Evolutionary conservation across 2,797 vertebrate genomes (phyloP).

Genomic region (Acanthurus lineatus): DNA sequence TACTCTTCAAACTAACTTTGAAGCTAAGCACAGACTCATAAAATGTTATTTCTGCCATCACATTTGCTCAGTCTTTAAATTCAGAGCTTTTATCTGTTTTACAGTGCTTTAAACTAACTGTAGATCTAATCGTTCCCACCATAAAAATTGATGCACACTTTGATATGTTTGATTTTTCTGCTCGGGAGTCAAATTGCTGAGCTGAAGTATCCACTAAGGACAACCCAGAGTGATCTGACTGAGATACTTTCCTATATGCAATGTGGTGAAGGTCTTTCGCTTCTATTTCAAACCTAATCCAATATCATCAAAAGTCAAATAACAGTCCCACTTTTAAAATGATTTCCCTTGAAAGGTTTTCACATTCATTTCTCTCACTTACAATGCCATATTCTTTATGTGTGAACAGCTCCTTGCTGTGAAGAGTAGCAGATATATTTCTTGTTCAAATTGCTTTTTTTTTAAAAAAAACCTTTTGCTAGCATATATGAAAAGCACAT

Average conservation of each 20-base stretch:
- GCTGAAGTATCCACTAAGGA: not conserved
- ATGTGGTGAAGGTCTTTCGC: not conserved
- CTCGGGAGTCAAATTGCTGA: not conserved
- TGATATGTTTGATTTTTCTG: not conserved
- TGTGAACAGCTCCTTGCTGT: constrained; percentile 23
- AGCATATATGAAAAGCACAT: constrained; percentile 14
- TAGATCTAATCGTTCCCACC: not conserved
- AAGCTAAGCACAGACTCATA: not conserved
- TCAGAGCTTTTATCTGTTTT: not conserved
- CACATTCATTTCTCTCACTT: constrained; percentile 32
- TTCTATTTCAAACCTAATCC: constrained; percentile 23
- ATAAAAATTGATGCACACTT: not conserved
- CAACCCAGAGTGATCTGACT: not conserved
- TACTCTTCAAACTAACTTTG: not conserved
- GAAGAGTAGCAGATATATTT: not conserved
- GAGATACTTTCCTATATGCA: too few relatives aligned
- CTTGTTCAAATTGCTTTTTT: constrained; percentile 11
- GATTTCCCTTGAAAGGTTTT: constrained; percentile 47
- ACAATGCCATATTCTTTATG: constrained; percentile 38
- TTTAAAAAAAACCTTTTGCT: not conserved
- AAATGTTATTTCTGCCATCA: not conserved
- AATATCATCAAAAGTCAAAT: constrained; percentile 40
- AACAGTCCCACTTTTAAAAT: constrained; percentile 36
- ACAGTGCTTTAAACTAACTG: not conserved
- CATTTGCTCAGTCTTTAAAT: not conserved